These are phyloP conservation scores for Laodelphax striatellus DNA, from an alignment of 1,140 invertebrate genomes.

Conservation along the genomic window DNA sequence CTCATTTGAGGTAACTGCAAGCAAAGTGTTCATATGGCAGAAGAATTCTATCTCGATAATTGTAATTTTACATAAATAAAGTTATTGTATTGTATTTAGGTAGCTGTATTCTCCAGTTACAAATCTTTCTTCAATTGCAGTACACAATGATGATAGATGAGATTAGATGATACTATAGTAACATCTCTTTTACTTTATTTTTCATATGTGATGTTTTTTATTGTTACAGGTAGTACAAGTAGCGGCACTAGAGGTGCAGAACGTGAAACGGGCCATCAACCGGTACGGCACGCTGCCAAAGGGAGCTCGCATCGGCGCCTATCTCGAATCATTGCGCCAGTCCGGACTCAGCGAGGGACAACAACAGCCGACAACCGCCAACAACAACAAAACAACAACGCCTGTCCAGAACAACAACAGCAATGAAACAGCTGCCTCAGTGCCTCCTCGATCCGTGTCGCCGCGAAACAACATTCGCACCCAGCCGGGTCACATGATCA, in stretches of 20 bases:
- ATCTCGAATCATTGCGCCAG: constrained; percentile 80
- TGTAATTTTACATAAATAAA: no score
- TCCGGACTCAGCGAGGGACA: constrained; percentile 41
- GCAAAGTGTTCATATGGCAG: no score
- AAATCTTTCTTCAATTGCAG: no score
- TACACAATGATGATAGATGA: no score
- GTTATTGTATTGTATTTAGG: no score
- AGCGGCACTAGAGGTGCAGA: constrained; percentile 88
- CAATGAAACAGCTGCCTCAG: constrained; percentile 18
- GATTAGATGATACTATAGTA: no score
- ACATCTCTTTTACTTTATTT: background rate
- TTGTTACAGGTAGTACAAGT: constrained; percentile 50
- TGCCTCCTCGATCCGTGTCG: constrained; percentile 33
- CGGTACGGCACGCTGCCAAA: constrained; percentile 95
- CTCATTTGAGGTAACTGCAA: no score
- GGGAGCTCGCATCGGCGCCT: constrained; percentile 88
- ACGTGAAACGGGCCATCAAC: constrained; percentile 91
- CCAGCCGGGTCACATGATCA: constrained; percentile 61
- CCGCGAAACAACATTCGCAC: constrained; percentile 48
- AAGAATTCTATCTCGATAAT: no score
- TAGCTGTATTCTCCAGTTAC: no score
- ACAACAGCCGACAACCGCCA: constrained; percentile 4
- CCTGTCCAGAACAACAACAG: background rate
- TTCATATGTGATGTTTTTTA: background rate
- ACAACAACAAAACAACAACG: background rate